Base-by-base conservation (phyloP, 2,113 vertebrate species). In the Ancistrus triradiatus region DNA sequence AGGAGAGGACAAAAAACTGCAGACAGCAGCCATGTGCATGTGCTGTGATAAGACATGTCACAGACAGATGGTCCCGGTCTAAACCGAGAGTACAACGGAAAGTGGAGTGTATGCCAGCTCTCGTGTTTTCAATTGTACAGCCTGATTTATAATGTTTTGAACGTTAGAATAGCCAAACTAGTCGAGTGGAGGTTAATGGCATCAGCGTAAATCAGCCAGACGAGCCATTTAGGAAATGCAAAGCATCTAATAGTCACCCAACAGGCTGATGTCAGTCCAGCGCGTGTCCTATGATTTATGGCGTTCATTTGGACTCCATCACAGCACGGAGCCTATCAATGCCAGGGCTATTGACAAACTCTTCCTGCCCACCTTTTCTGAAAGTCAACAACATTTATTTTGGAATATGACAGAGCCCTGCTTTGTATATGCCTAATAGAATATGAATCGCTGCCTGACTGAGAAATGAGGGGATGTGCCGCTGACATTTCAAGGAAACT, bases 321-420 rank as follows among this genome's bases (percentile, higher is more conserved):
- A 73, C 60, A 59, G 35, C n/a, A 22, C 59, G 74, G 72, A 74
- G n/a, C 60, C 10, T 77, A 83, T 84, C 80, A 78, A 86, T 79
- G 76, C 44, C 73, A 70, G 72, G 75, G 57, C 69, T 84, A 83
- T 86, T 83, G 81, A 85, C 78, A 66, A 84, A 70, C 73, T 80
- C 74, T 63, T 53, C 38, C 59, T 68, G 35, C 14, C 52, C 59
- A 38, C 64, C 27, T 17, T 83, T 77, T 77, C 80, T 75, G 80
- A 87, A 87, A 85, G 86, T 87, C 86, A 88, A 64, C 63, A 66
- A 78, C 66, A 87, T 88, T 86, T 80, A 77, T 86, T 84, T 82
- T 75, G 59, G 61, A 61, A n/a, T 71, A 70, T 52, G 65, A 81
- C 73, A 78, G 74, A 78, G 77, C 69, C 50, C 71, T 81, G 66